phyloP scores from a whole-genome alignment of 2,888 invertebrate species.

The Kuschelorhynchus macadamiae region DNA sequence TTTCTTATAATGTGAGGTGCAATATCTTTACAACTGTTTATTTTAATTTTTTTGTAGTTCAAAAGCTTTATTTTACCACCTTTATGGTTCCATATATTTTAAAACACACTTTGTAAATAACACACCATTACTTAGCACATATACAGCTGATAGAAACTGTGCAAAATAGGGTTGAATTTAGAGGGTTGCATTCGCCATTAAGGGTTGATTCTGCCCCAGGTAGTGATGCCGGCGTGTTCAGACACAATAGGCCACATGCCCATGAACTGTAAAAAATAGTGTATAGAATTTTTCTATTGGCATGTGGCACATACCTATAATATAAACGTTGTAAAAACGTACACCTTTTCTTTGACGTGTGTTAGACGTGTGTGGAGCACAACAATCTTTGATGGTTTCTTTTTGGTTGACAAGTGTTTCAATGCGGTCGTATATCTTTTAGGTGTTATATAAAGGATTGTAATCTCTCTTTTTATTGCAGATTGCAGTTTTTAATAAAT shows the following conservation, averaged over 20 bases:
- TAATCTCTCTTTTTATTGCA: too few species aligned
- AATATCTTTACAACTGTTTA: too few species aligned
- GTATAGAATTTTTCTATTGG: conserved; percentile 63
- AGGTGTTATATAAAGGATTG: too few species aligned
- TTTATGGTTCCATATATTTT: too few species aligned
- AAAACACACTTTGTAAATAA: not conserved
- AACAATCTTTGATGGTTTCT: conserved; percentile 31
- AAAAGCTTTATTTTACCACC: too few species aligned
- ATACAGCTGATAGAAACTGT: conserved; percentile 63
- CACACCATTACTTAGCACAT: conserved; percentile 38
- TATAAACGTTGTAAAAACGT: conserved; percentile 53
- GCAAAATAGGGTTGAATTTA: conserved; percentile 58
- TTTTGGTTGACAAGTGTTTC: conserved; percentile 12
- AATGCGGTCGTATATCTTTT: too few species aligned
- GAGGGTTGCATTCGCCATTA: conserved; percentile 59
- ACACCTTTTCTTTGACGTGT: conserved; percentile 42
- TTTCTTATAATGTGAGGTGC: too few species aligned
- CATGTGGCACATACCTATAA: conserved; percentile 68
- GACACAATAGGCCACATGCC: conserved; percentile 65
- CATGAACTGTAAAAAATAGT: conserved; percentile 64
- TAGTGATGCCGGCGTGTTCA: conserved; percentile 54
- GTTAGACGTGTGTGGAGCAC: conserved; percentile 41
- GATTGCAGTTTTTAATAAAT: too few species aligned
- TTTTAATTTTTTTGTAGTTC: too few species aligned
- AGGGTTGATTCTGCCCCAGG: conserved; percentile 62